Evolutionary conservation across 2,888 invertebrate species (phyloP).

Genomic region (Bruchidius siliquastri): DNA sequence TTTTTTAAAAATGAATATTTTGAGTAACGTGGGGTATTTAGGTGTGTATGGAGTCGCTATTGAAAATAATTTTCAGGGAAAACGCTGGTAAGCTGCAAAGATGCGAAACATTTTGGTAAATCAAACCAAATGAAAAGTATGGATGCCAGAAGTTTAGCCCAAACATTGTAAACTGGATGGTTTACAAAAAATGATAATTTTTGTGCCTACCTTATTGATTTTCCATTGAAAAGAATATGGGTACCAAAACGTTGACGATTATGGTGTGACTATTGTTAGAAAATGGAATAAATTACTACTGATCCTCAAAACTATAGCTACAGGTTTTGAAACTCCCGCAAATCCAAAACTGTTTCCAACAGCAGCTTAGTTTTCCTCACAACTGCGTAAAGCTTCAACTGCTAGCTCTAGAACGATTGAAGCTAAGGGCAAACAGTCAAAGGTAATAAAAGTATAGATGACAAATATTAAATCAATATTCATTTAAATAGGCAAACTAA

Average conservation of each 20-base stretch:
- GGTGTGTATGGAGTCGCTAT: too few species aligned
- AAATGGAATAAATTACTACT: not conserved
- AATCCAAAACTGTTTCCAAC: too few species aligned
- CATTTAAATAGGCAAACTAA: too few species aligned
- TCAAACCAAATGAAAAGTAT: slow-evolving; percentile 20
- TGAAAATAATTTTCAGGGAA: not conserved
- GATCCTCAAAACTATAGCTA: not conserved
- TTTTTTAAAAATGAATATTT: not conserved
- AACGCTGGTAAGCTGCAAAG: not conserved
- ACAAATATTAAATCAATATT: too few species aligned
- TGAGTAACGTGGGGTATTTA: too few species aligned
- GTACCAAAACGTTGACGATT: not conserved
- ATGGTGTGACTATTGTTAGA: not conserved
- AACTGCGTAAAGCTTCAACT: too few species aligned
- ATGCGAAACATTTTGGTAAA: not conserved
- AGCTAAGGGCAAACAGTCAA: too few species aligned
- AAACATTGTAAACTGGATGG: not conserved
- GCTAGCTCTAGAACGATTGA: too few species aligned
- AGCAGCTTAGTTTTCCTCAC: too few species aligned
- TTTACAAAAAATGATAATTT: not conserved
- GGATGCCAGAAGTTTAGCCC: slow-evolving; percentile 10
- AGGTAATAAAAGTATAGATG: too few species aligned
- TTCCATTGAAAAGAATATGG: not conserved
- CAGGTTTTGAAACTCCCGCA: not conserved
- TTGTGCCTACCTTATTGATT: not conserved